phyloP scores from a whole-genome alignment of 2,113 vertebrate genomes.

The Chaenocephalus aceratus region DNA sequence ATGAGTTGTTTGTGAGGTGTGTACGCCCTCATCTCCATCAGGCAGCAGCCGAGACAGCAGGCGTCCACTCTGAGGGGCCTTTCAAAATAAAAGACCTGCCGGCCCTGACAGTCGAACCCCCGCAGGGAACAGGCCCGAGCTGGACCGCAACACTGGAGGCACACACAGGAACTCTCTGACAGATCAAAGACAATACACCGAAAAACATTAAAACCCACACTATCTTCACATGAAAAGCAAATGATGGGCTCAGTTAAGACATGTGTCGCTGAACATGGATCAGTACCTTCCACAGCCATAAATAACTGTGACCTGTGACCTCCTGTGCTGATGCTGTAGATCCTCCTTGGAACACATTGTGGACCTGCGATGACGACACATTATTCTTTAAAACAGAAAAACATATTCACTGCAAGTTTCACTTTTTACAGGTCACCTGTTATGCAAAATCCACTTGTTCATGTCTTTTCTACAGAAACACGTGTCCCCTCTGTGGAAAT shows the following conservation, averaged over 20 bases:
- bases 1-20: slow-evolving; percentile 70
- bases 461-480: no score
- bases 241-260: not conserved
- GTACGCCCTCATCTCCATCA: slow-evolving; percentile 84
- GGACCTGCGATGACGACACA: slow-evolving; percentile 69
- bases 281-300: slow-evolving; percentile 84
- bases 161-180: slow-evolving; percentile 82
- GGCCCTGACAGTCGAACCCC: slow-evolving; percentile 74
- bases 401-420: not conserved
- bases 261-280: not conserved
- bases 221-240: not conserved
- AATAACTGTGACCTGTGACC: slow-evolving; percentile 74
- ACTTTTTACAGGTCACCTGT: not conserved
- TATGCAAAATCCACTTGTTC: no score
- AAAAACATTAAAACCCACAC: not conserved
- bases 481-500: no score
- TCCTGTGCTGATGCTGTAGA: slow-evolving; percentile 80
- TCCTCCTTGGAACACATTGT: slow-evolving; percentile 81
- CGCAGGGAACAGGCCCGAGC: slow-evolving; percentile 80
- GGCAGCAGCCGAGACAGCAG: slow-evolving; percentile 82
- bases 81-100: slow-evolving; percentile 78
- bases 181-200: not conserved
- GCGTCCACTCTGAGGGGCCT: slow-evolving; percentile 78
- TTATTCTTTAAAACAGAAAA: not conserved
- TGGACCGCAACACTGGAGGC: slow-evolving; percentile 83